These are phyloP conservation scores for Acanthosepion lycidas DNA, from an alignment of 2,888 invertebrate genomes.

Conservation along the genomic window DNA sequence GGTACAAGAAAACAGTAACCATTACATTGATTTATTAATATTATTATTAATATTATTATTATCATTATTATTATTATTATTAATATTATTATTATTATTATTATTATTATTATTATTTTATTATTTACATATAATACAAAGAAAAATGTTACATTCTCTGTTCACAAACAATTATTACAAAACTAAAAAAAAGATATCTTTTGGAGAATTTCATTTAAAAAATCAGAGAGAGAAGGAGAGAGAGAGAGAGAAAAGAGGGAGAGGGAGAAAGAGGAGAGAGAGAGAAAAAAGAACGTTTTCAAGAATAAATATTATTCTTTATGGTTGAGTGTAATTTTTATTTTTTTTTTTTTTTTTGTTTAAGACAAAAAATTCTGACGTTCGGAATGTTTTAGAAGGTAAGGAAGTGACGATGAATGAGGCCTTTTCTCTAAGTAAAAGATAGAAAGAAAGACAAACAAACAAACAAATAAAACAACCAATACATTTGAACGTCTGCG, in stretches of 20 bases:
- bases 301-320: not conserved
- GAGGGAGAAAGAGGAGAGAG: not conserved
- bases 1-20: not conserved
- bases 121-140: not conserved
- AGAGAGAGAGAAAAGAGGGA: not conserved
- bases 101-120: not conserved
- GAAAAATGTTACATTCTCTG: not conserved
- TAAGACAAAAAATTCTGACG: not conserved
- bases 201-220: not conserved
- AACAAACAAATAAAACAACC: not conserved
- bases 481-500: not conserved
- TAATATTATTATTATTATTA: not conserved
- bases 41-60: not conserved
- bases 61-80: not conserved
- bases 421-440: not conserved
- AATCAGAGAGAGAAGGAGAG: not conserved
- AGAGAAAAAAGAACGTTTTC: not conserved
- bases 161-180: not conserved
- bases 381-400: not conserved
- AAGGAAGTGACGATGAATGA: not conserved
- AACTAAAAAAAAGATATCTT: not conserved
- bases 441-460: not conserved
- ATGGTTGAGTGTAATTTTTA: not conserved
- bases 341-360: not conserved
- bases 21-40: not conserved